Conservation (phyloP, 92 coral and sea anemone species). For the Phenganax stokvisi region DNA sequence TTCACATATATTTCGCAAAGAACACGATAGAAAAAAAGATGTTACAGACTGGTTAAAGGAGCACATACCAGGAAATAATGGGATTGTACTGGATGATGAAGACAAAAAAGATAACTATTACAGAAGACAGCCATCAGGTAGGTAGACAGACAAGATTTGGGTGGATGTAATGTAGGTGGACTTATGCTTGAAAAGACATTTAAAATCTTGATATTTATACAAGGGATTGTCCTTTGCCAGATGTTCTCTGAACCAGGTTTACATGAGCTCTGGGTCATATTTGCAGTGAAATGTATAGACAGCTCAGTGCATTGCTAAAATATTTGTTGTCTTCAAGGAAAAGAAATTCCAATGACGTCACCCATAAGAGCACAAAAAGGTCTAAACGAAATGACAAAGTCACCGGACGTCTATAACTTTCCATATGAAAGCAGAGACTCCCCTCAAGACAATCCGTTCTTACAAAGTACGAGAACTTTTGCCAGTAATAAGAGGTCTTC, state of each 20-base stretch:
- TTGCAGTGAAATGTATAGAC: too few relatives aligned
- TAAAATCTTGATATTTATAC: too few relatives aligned
- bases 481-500: background rate
- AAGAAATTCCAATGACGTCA: background rate
- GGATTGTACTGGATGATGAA: background rate
- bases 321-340: background rate
- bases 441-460: background rate
- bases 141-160: background rate
- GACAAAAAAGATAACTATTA: background rate
- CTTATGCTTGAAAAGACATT: too few relatives aligned
- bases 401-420: constrained; percentile 33
- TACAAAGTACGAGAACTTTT: background rate
- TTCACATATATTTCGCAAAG: background rate
- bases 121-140: background rate
- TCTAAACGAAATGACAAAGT: constrained; percentile 28
- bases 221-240: too few relatives aligned
- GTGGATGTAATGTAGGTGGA: too few relatives aligned
- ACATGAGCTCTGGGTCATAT: too few relatives aligned
- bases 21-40: background rate
- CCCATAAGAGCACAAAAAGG: constrained; percentile 26
- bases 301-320: too few relatives aligned
- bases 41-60: constrained; percentile 20
- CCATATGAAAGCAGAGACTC: constrained; percentile 24
- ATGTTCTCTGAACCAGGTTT: too few relatives aligned
- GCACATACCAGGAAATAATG: constrained; percentile 16